Percentiles rank a stretch among this genome's conserved stretches.
phyloP scores from a whole-genome alignment of 1,140 invertebrate genomes.

The Chelonus insularis region DNA sequence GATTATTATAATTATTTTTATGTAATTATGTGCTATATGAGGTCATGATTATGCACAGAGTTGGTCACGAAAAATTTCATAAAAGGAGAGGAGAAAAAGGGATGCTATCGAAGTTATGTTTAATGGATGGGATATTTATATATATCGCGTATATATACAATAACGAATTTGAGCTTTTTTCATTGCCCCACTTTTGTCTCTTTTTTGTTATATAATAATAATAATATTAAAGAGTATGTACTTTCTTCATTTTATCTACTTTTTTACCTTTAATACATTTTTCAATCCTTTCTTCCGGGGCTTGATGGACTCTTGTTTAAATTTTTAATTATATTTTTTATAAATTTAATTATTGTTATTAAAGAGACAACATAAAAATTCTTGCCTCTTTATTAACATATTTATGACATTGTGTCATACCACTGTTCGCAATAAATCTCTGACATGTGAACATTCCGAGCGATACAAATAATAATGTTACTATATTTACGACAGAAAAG shows the following conservation, averaged over 20 bases:
- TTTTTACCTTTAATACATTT: too few species aligned
- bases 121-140: conserved; percentile 36
- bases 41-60: conserved; percentile 61
- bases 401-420: too few species aligned
- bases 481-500: conserved; percentile 20
- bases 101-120: conserved; percentile 34
- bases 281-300: too few species aligned
- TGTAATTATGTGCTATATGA: conserved; percentile 29
- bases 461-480: conserved; percentile 34
- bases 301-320: too few species aligned
- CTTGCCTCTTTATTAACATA: too few species aligned
- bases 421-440: too few species aligned
- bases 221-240: conserved; percentile 4
- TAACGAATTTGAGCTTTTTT: conserved; percentile 58
- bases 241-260: too few species aligned
- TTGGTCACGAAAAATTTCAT: conserved; percentile 46
- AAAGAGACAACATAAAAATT: too few species aligned
- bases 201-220: conserved; percentile 38
- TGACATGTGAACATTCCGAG: conserved; percentile 31
- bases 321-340: too few species aligned
- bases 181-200: conserved; percentile 44
- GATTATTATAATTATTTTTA: conserved; percentile 24
- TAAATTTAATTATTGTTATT: too few species aligned
- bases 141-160: conserved; percentile 59
- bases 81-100: neutral